A percentile compares a stretch with the other conserved stretches of the same genome.
Conservation (phyloP, 2,888 invertebrate genomes). For the Ceramica pisi region DNA sequence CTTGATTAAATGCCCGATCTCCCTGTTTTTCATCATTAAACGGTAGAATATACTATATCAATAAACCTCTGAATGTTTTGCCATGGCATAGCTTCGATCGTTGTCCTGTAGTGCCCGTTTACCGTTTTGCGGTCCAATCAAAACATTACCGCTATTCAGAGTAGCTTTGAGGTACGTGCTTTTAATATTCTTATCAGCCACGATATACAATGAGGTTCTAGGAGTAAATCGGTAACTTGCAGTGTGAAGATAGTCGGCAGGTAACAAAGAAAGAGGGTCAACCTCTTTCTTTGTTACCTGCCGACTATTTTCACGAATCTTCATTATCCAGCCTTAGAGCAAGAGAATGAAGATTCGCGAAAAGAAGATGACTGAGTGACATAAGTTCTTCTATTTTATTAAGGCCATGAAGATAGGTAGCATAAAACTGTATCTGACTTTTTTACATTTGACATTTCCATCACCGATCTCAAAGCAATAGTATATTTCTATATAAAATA, state of each 20-base stretch:
- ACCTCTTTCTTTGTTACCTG: not conserved
- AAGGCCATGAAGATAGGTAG: no score
- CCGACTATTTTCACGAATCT: not conserved
- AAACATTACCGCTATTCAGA: constrained; percentile 1
- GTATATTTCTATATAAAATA: no score
- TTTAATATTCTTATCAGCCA: constrained; percentile 9
- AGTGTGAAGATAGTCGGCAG: no score
- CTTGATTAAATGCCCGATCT: no score
- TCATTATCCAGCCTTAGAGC: not conserved
- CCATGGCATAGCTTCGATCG: not conserved
- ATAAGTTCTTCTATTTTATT: no score
- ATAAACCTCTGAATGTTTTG: not conserved
- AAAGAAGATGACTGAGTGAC: no score
- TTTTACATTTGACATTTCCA: no score
- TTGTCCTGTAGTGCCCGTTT: constrained; percentile 16
- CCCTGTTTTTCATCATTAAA: no score
- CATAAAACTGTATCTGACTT: no score
- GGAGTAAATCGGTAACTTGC: not conserved
- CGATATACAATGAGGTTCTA: not conserved
- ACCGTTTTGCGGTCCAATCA: constrained; percentile 7
- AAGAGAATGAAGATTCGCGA: no score
- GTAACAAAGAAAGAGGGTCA: no score
- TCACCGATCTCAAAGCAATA: no score
- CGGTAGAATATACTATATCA: not conserved
- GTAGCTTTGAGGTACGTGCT: constrained; percentile 2